Conservation (phyloP, 1,140 invertebrate species). For the Cydia splendana region DNA sequence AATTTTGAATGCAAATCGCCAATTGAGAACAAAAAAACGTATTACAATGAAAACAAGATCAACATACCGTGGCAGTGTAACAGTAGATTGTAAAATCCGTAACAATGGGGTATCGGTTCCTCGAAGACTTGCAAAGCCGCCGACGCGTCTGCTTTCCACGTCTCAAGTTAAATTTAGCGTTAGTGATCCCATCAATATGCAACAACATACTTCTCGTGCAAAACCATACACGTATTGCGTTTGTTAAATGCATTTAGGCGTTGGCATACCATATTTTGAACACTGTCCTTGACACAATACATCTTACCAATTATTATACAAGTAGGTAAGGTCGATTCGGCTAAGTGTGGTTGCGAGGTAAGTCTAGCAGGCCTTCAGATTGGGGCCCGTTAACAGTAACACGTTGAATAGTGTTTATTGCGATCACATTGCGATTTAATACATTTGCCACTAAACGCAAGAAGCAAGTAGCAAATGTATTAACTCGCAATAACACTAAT, state of each 20-base stretch:
- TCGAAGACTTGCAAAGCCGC: slow-evolving; percentile 61
- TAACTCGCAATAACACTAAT: too few species aligned
- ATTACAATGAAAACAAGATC: slow-evolving; percentile 67
- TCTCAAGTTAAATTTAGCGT: slow-evolving; percentile 74
- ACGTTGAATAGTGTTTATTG: too few species aligned
- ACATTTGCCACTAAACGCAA: too few species aligned
- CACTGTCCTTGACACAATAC: too few species aligned
- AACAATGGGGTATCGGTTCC: slow-evolving; percentile 74
- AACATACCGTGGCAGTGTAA: slow-evolving; percentile 72
- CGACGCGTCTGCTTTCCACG: slow-evolving; percentile 47
- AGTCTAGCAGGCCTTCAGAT: too few species aligned
- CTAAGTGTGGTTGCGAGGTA: too few species aligned
- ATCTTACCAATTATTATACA: too few species aligned
- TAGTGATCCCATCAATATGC: slow-evolving; percentile 68
- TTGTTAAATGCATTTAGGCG: not conserved
- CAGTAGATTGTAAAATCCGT: slow-evolving; percentile 69
- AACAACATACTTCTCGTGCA: not conserved
- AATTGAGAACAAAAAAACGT: slow-evolving; percentile 39
- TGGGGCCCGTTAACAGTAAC: too few species aligned
- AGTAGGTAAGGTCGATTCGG: too few species aligned
- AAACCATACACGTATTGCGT: not conserved
- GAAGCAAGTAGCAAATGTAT: too few species aligned
- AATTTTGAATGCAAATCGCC: not conserved
- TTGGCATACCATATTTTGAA: too few species aligned
- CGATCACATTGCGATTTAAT: too few species aligned